These are phyloP conservation scores for Aspidoscelis tigris DNA, from an alignment of 2,113 vertebrate species.

Conservation along the genomic window DNA sequence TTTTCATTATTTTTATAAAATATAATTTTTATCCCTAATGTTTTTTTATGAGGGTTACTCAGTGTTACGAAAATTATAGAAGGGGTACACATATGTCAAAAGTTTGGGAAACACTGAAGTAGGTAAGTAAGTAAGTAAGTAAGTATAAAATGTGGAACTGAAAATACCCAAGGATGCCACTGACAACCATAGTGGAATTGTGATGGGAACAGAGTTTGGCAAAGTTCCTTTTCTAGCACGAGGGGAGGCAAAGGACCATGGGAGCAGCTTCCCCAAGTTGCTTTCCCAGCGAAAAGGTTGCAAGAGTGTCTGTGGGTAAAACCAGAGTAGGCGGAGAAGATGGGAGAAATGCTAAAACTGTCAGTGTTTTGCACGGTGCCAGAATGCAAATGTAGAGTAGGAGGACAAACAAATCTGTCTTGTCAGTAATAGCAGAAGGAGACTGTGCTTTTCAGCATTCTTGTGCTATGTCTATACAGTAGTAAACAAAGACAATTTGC, in stretches of 20 bases:
- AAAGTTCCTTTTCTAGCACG: too few species aligned
- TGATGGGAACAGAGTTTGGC: not conserved
- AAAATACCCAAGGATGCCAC: not conserved
- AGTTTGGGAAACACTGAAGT: too few species aligned
- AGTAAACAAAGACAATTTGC: constrained; percentile 49
- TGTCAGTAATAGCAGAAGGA: constrained; percentile 48
- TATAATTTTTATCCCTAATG: too few species aligned
- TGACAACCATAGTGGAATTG: not conserved
- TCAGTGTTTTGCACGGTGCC: constrained; percentile 61
- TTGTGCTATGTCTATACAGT: constrained; percentile 49
- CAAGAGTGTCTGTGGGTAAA: constrained; percentile 43
- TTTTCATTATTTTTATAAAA: too few species aligned
- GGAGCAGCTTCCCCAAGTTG: too few species aligned
- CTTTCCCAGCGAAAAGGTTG: constrained; percentile 53
- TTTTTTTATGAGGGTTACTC: too few species aligned
- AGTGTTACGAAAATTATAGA: too few species aligned
- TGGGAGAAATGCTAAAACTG: constrained; percentile 54
- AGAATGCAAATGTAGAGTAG: constrained; percentile 69
- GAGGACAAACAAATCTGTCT: constrained; percentile 59
- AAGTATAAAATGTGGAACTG: not conserved
- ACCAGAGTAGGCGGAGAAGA: constrained; percentile 50
- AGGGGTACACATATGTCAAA: too few species aligned
- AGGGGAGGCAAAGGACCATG: too few species aligned
- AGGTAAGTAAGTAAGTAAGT: too few species aligned
- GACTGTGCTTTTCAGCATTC: constrained; percentile 46